Conservation (phyloP, 2,797 vertebrate species). For the Etheostoma perlongum region DNA sequence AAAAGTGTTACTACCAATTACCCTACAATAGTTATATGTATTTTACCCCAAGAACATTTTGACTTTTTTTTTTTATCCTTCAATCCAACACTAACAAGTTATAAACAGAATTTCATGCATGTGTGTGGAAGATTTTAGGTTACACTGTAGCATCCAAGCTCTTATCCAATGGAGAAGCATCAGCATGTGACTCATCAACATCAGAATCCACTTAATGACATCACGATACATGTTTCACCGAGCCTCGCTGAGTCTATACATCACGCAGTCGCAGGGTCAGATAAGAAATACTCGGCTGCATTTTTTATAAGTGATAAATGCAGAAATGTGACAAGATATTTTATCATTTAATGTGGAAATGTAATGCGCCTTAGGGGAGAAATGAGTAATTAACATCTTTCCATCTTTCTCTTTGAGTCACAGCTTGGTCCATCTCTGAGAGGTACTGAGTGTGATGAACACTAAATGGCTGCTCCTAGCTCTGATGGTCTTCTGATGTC, state of each 20-base stretch:
- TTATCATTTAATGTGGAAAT: conserved; percentile 6
- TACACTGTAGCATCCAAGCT: conserved; percentile 52
- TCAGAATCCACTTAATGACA: conserved; percentile 78
- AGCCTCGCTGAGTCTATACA: conserved; percentile 35
- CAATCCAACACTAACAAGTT: neutral
- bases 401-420: conserved; percentile 28
- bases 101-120: conserved; percentile 6
- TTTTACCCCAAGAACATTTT: neutral
- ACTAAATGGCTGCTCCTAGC: conserved; percentile 62
- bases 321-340: conserved; percentile 23
- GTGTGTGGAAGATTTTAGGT: conserved; percentile 39
- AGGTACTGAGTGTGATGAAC: conserved; percentile 32
- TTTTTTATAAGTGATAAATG: conserved; percentile 14
- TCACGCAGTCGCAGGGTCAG: conserved; percentile 24
- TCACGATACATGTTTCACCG: conserved; percentile 75
- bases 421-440: conserved; percentile 35
- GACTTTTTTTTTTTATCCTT: neutral
- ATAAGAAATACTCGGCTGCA: neutral
- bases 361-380: conserved; percentile 11
- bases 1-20: neutral
- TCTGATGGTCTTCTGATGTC: conserved; percentile 25
- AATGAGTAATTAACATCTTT: conserved; percentile 31
- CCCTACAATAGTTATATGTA: no score
- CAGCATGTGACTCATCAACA: conserved; percentile 82
- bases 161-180: conserved; percentile 72